Evolutionary conservation across 1,140 invertebrate genomes (phyloP), one percentile per base, ranked within the genome.

Genomic region (Eumaeus atala): DNA sequence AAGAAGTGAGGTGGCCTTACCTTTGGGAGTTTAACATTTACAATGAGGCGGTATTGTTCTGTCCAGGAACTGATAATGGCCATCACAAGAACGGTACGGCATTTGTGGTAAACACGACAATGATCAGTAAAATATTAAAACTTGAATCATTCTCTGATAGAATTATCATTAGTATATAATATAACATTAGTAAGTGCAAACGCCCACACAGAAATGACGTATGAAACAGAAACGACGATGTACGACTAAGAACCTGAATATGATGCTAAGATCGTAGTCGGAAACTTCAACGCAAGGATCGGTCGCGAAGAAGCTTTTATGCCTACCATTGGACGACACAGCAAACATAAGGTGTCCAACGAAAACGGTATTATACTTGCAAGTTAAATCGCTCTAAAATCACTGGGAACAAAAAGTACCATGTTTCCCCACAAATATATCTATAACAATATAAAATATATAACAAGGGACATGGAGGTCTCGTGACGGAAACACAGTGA

Each of bases 1-100:
- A 68, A 37, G 58, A 66, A 58, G 55, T 69, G 0, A 44, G 66
- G 21, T 69, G 63, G 63, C 57, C 57, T 0, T 40, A 56, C 0
- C 37, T 34, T 11, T 61, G 62, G 42, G 65, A 64, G 49, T 64
- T 56, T 35, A 51, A 57, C 10, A 36, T 66, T 0, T 58, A 63
- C 33, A 57, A 59, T 48, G n/a, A n/a, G n/a, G 40, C 49, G 11
- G 17, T 49, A 7, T 18, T 62, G 16, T 60, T 66, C 38, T 62
- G 60, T 48, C 60, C 60, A 17, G 60, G 4, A 12, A n/a, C n/a
- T n/a, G 53, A 58, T 16, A 11, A 9, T 16, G 51, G 51, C 3
- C 36, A 61, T 4, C 62, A 65, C 34, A 49, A 4, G 6, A 21
- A 65, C 18, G 59, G 59, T 14, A 61, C 59, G 9, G 63, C 56